Conservation (phyloP, 2,888 invertebrate species). For the Agrilus mali region DNA sequence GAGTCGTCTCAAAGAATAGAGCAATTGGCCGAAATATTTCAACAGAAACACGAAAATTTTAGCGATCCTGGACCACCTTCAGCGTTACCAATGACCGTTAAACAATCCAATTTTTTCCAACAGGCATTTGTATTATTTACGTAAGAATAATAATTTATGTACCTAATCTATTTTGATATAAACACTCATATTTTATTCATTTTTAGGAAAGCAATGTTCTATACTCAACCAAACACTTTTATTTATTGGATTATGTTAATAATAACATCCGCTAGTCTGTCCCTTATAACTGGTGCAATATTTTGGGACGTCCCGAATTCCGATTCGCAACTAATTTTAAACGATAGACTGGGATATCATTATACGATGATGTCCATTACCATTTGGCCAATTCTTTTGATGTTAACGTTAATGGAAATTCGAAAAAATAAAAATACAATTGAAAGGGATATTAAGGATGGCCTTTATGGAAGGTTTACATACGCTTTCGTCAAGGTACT, state of each 20-base stretch:
- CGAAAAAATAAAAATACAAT: slow-evolving; percentile 48
- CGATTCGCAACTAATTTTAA: slow-evolving; percentile 58
- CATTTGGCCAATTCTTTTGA: slow-evolving; percentile 64
- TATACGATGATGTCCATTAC: slow-evolving; percentile 68
- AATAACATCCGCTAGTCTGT: slow-evolving; percentile 67
- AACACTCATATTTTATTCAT: not conserved
- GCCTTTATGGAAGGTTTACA: slow-evolving; percentile 65
- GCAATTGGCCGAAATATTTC: slow-evolving; percentile 72
- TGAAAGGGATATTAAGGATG: slow-evolving; percentile 68
- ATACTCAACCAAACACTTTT: slow-evolving; percentile 76
- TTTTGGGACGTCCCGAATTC: slow-evolving; percentile 80
- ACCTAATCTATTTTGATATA: not conserved
- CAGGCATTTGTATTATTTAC: slow-evolving; percentile 59
- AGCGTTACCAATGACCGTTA: slow-evolving; percentile 52
- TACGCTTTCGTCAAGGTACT: slow-evolving; percentile 71
- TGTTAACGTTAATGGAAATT: slow-evolving; percentile 46
- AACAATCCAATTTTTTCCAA: slow-evolving; percentile 49
- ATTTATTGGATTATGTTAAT: slow-evolving; percentile 67
- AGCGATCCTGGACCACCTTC: slow-evolving; percentile 70
- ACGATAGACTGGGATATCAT: slow-evolving; percentile 77
- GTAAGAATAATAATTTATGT: slow-evolving; percentile 33
- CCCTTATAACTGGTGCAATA: slow-evolving; percentile 71
- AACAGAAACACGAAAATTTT: slow-evolving; percentile 50
- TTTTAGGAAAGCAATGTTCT: slow-evolving; percentile 51
- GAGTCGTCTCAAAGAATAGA: slow-evolving; percentile 91